Base-by-base conservation (phyloP, 2,797 vertebrate species). In the Pangasius krempfi region DNA sequence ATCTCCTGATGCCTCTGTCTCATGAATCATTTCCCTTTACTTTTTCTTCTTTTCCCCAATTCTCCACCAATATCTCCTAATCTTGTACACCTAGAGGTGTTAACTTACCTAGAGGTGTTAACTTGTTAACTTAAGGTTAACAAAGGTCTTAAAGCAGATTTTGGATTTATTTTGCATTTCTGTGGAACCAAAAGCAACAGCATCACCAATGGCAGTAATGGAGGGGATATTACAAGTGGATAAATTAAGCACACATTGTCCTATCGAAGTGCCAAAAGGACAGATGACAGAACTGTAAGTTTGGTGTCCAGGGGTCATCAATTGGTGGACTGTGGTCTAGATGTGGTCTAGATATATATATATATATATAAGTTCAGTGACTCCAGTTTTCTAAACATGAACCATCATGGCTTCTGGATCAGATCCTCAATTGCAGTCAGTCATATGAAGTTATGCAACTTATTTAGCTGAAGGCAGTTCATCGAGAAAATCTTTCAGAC, bases 1-100 rank as follows among this genome's bases (percentile, higher is more conserved):
- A 84, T 76, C 44, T 85, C 84, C 82, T 66, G 85, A 90, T 88
- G 66, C 76, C 86, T 54, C 79, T 47, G 62, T 82, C 40, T 79
- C 47, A 85, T 40, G 52, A 86, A 56, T 88, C 40, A 86, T 84
- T 87, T 89, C 14, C 56, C 50, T 60, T 84, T 25, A 16, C 40
- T 33, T 40, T 68, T 30, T 82, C 52, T 89, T 30, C 47, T 9
- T 72, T 76, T 47, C 10, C 1, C 89, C 86, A 84, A 86, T 75
- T 82, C 72, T 37, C 16, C 6, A 64, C 25, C 37, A 66, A 47
- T 47, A 47, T 60, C 80, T 40, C 25, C 80, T 82, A 82, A 82
- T 82, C 56, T 64, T n/a, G 33, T 4, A 44, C 6, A 64, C 5
- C 2, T 9, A 25, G 18, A 82, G 37, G n/a, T n/a, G n/a, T n/a